A percentile compares a stretch with the other conserved stretches of the same genome.
Conservation (phyloP, 35 echinoderm and acorn worm genomes). For the Apostichopus californicus region DNA sequence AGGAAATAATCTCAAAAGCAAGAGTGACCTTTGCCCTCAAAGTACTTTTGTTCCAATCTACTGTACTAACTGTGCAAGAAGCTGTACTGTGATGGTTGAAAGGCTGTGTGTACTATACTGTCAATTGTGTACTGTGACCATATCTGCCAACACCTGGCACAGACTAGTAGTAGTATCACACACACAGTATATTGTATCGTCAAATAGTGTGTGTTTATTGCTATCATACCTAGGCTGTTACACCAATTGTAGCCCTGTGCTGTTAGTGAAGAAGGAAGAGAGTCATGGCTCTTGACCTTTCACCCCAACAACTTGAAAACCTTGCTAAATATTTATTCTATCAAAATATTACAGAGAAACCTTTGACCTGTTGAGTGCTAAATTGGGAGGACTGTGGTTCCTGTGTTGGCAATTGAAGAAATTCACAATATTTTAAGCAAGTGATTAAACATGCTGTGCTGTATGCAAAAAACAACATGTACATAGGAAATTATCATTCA, state of each 20-base stretch:
- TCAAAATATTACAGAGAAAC: background rate
- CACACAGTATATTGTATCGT: background rate
- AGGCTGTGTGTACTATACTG: background rate
- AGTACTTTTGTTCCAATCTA: background rate
- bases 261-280: background rate
- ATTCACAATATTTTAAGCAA: no score
- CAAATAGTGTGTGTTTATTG: background rate
- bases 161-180: no score
- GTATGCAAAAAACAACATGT: no score
- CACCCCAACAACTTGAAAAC: background rate
- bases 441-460: no score
- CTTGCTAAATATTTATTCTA: background rate
- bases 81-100: background rate
- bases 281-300: background rate
- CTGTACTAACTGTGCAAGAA: background rate
- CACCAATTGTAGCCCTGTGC: background rate
- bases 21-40: background rate
- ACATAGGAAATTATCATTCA: no score
- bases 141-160: background rate
- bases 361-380: background rate
- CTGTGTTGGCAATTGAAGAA: no score
- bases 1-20: constrained; percentile 4
- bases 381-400: no score
- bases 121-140: background rate
- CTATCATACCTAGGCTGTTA: background rate